Evolutionary conservation across 2,888 invertebrate genomes (phyloP).

Genomic region (Heliconius sara): DNA sequence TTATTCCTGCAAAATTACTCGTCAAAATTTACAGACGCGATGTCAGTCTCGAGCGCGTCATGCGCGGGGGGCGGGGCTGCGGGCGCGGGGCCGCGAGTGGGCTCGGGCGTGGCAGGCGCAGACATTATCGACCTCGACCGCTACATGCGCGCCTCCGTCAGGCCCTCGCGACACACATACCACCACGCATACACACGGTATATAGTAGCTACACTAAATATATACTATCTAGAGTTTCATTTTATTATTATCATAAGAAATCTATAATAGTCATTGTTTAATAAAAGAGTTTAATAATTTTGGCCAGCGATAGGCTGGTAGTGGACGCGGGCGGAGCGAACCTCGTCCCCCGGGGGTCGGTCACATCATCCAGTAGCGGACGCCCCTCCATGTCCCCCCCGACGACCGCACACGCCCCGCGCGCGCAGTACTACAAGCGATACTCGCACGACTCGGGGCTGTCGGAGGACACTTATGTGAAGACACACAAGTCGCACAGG

Average conservation of each 20-base stretch:
- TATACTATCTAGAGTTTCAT: not conserved
- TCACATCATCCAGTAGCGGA: conserved; percentile 34
- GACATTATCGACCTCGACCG: conserved; percentile 77
- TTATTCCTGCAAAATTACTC: no score
- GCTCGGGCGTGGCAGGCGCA: conserved; percentile 48
- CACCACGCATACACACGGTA: conserved; percentile 35
- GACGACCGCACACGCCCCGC: conserved; percentile 8
- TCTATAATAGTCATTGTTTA: no score
- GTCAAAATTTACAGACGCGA: not conserved
- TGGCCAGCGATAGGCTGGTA: conserved; percentile 57
- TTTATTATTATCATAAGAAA: no score
- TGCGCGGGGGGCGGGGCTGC: conserved; percentile 47
- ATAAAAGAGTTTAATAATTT: not conserved
- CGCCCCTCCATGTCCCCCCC: conserved; percentile 33
- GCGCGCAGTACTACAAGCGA: conserved; percentile 55
- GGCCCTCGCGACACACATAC: conserved; percentile 51
- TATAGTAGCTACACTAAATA: not conserved
- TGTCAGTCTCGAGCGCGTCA: conserved; percentile 35
- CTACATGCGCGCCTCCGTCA: conserved; percentile 68
- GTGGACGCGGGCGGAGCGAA: conserved; percentile 65
- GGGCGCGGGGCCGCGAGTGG: conserved; percentile 31
- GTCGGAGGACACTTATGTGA: conserved; percentile 66
- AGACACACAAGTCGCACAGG: conserved; percentile 58
- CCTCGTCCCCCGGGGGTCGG: conserved; percentile 37
- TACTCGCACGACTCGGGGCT: conserved; percentile 75